Base-by-base conservation (phyloP, 2,113 vertebrate genomes). In the Rhabdomys dilectus region DNA sequence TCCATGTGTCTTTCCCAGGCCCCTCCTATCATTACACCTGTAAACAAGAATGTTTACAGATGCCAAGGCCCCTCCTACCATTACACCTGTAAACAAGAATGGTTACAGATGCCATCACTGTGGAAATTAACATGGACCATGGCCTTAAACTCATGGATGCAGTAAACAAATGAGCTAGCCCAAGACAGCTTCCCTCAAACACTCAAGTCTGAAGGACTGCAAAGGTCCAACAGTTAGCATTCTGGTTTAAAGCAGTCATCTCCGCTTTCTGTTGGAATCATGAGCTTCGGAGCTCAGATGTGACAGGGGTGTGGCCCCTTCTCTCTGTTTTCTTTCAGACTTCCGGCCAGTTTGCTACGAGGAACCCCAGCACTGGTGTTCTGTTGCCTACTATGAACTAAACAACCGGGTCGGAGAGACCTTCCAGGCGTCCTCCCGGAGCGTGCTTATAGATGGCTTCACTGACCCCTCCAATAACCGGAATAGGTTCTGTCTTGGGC, bases 381-480 rank as follows among this genome's bases (percentile, higher is more conserved):
- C 99, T 0, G 99, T 99, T 16, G 99, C 99, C 5, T 99, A 99
- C 98, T 99, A 99, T 60, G 99, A 99, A 98, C 99, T 99, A 91
- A 99, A 99, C 98, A 99, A 99, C 97, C 98, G 99, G 0, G 99
- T 99, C 7, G 99, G 99, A 1, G 99, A 99, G 98, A 99, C 99
- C 0, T 99, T 99, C 98, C 99, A 99, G 92, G 99, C 99, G 48
- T 99, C 99, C 1, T 99, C 99, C 39, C 98, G 99, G 89, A 99
- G 99, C 26, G 98, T 99, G 72, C 98, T 99, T 85, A 99, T 99
- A 89, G 99, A 99, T 48, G 99, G 99, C 87, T 99, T 99, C 98
- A 99, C 99, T 0, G 99, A 99, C 98, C 99, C 99, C 0, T 99
- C 99, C 89, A 99, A 99, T 98, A 99, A 99, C 98, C 99, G 99